A percentile compares a stretch with the other conserved stretches of the same genome.
phyloP scores from a whole-genome alignment of 2,113 vertebrate genomes.

The Silurus asotus region DNA sequence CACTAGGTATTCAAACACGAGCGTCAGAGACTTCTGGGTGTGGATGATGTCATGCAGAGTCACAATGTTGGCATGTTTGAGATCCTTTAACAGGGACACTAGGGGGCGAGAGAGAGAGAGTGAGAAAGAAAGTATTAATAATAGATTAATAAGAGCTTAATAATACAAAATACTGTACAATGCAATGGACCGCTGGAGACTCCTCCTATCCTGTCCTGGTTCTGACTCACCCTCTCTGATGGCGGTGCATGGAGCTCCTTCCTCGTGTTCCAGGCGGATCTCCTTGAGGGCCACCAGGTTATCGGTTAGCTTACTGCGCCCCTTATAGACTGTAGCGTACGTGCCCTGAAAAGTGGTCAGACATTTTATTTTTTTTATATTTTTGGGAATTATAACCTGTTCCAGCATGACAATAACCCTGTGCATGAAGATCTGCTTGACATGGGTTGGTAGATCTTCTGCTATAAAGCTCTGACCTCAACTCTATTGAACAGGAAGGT shows the following conservation, averaged over 20 bases:
- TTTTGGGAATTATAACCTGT: too few relatives aligned
- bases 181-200: background rate
- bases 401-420: too few relatives aligned
- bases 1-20: slow-evolving; percentile 80
- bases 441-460: too few relatives aligned
- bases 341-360: slow-evolving; percentile 66
- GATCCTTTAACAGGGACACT: slow-evolving; percentile 78
- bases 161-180: background rate
- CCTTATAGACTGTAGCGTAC: slow-evolving; percentile 78
- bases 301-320: slow-evolving; percentile 76
- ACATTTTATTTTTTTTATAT: too few relatives aligned
- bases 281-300: slow-evolving; percentile 79
- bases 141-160: too few relatives aligned
- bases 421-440: too few relatives aligned
- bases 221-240: slow-evolving; percentile 74
- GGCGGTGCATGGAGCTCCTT: slow-evolving; percentile 78
- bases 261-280: slow-evolving; percentile 76
- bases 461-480: too few relatives aligned
- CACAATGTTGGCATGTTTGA: slow-evolving; percentile 80
- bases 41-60: slow-evolving; percentile 81
- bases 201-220: background rate
- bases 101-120: background rate
- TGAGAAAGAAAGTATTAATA: background rate
- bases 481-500: too few relatives aligned
- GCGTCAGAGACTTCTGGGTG: slow-evolving; percentile 78